Conservation (phyloP, 2,888 invertebrate species). For the Aleiodes alternator region DNA sequence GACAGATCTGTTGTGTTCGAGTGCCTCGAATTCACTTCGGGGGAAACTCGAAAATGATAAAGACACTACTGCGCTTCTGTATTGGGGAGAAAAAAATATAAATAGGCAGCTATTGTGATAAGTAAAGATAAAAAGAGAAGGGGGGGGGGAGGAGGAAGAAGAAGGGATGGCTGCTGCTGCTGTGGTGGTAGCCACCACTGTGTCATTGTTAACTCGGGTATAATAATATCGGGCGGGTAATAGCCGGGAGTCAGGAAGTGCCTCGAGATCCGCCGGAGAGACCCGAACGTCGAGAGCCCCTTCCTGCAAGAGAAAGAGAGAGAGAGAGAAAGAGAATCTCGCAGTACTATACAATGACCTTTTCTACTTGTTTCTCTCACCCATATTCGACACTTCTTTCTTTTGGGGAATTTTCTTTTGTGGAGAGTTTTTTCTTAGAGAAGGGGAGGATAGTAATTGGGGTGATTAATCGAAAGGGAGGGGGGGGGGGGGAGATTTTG, state of each 20-base stretch:
- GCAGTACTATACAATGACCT: constrained; percentile 11
- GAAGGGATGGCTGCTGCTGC: neutral
- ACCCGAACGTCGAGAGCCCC: constrained; percentile 46
- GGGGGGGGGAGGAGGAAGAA: constrained; percentile 8
- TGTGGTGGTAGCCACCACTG: constrained; percentile 47
- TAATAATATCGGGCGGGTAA: constrained; percentile 68
- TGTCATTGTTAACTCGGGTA: constrained; percentile 65
- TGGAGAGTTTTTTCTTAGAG: constrained; percentile 41
- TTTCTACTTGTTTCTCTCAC: constrained; percentile 20
- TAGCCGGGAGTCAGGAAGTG: constrained; percentile 58
- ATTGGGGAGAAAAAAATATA: constrained; percentile 10
- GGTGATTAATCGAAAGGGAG: no score
- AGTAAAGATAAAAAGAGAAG: constrained; percentile 20
- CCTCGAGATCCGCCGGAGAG: constrained; percentile 51
- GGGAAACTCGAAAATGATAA: constrained; percentile 3
- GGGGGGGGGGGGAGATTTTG: no score
- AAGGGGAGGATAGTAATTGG: constrained; percentile 7
- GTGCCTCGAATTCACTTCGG: neutral
- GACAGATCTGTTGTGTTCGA: constrained; percentile 65
- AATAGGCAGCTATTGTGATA: constrained; percentile 27
- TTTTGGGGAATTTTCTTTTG: constrained; percentile 49
- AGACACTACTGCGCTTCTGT: neutral
- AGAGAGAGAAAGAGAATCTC: no score
- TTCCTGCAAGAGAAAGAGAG: constrained; percentile 39
- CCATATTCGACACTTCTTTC: neutral